These are phyloP conservation scores for Diglossa cyanea DNA, from an alignment of 2,797 vertebrate species.

Conservation along the genomic window DNA sequence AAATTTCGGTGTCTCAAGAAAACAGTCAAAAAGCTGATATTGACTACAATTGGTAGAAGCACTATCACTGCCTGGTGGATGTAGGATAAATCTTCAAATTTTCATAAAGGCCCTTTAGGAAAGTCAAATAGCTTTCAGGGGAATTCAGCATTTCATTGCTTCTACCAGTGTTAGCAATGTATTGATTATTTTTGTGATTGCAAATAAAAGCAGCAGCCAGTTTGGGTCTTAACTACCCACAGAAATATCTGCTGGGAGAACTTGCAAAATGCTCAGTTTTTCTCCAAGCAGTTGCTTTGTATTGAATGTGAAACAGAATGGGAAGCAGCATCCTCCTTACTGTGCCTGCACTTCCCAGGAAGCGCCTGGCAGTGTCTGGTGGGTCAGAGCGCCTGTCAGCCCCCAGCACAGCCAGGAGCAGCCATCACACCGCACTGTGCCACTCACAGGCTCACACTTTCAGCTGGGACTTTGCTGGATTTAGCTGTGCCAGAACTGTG, in stretches of 20 bases:
- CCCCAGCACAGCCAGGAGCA: neutral
- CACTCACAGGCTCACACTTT: rapidly evolving
- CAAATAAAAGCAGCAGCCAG: neutral
- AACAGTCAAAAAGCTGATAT: neutral
- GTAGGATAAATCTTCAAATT: neutral
- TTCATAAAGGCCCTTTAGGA: neutral
- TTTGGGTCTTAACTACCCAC: neutral
- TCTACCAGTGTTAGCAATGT: neutral
- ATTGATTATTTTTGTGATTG: neutral
- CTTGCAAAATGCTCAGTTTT: neutral
- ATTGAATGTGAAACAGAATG: neutral
- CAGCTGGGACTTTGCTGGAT: neutral
- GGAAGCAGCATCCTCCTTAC: neutral
- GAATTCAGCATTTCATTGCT: neutral
- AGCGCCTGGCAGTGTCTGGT: neutral
- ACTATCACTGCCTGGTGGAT: neutral
- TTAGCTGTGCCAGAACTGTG: neutral
- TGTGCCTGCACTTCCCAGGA: neutral
- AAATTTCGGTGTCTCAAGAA: neutral
- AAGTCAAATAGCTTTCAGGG: neutral
- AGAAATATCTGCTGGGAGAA: neutral
- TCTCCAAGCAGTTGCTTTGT: neutral
- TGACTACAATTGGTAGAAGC: neutral
- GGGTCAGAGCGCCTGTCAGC: neutral
- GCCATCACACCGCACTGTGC: neutral